Percentiles rank a stretch among this genome's conserved stretches.
Evolutionary conservation across 2,113 vertebrate genomes (phyloP).

Genomic region (Phyllopteryx taeniolatus): DNA sequence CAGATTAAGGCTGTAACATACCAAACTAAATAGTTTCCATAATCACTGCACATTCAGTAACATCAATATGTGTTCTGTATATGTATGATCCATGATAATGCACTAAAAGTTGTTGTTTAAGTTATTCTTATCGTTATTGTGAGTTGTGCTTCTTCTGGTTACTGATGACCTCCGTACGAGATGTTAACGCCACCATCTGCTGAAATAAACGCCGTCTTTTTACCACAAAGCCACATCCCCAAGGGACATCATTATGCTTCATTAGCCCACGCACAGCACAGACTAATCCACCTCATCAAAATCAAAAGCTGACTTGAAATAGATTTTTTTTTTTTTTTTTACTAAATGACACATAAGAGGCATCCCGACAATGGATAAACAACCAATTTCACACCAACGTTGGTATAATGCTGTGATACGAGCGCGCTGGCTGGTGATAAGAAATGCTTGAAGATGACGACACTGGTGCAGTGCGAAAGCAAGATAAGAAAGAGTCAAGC

Average conservation of each 20-base stretch:
- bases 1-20: too few species aligned
- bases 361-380: background rate
- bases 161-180: slow-evolving; percentile 29
- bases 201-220: slow-evolving; percentile 13
- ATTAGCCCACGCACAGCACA: slow-evolving; percentile 6
- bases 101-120: background rate
- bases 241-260: slow-evolving; percentile 38
- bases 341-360: slow-evolving; percentile 7
- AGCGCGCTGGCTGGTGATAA: background rate
- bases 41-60: too few species aligned
- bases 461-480: background rate
- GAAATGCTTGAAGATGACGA: slow-evolving; percentile 6
- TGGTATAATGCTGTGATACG: background rate
- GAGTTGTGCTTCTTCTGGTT: background rate
- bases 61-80: too few species aligned
- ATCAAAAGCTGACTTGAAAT: slow-evolving; percentile 1
- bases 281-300: background rate
- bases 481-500: slow-evolving; percentile 16
- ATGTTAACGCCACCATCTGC: slow-evolving; percentile 39
- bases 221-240: slow-evolving; percentile 19
- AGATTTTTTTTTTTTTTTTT: background rate
- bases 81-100: background rate
- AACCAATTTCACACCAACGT: background rate
- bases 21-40: too few species aligned
- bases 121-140: background rate